These are phyloP conservation scores for Sterrhoptilus dennistouni DNA, from an alignment of 2,113 vertebrate genomes.

Conservation along the genomic window DNA sequence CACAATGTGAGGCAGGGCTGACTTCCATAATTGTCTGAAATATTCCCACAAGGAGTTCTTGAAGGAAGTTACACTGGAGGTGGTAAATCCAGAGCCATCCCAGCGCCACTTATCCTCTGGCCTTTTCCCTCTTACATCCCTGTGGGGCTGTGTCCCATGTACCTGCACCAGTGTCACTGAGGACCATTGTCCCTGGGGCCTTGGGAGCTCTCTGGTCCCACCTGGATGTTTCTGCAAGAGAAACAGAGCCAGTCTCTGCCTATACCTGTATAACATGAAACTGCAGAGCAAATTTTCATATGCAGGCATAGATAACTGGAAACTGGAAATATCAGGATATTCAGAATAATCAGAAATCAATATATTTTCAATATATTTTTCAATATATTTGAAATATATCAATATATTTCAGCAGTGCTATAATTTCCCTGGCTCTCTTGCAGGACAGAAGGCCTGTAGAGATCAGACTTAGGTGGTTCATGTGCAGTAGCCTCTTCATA, in stretches of 20 bases:
- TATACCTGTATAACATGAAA: neutral
- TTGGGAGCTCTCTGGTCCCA: neutral
- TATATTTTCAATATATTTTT: too few species aligned
- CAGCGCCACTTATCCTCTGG: neutral
- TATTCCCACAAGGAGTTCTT: too few species aligned
- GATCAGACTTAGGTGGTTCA: neutral
- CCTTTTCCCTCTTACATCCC: neutral
- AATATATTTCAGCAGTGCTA: neutral
- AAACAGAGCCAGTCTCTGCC: neutral
- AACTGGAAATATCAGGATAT: neutral
- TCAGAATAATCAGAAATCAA: neutral
- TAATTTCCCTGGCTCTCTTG: neutral
- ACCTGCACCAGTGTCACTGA: neutral
- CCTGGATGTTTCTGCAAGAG: neutral
- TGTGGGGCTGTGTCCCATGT: accelerated
- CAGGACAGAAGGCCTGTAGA: neutral
- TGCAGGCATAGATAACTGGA: neutral
- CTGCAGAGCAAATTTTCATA: neutral
- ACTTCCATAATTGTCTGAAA: neutral
- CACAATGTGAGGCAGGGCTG: neutral
- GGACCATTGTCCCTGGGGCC: too few species aligned
- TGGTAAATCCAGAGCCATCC: neutral
- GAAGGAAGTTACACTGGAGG: neutral
- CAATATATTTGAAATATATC: too few species aligned
- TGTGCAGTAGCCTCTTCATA: neutral